Percentiles rank a stretch among this genome's conserved stretches.
Conservation (phyloP, 2,888 invertebrate genomes). For the Epinotia brunnichana region DNA sequence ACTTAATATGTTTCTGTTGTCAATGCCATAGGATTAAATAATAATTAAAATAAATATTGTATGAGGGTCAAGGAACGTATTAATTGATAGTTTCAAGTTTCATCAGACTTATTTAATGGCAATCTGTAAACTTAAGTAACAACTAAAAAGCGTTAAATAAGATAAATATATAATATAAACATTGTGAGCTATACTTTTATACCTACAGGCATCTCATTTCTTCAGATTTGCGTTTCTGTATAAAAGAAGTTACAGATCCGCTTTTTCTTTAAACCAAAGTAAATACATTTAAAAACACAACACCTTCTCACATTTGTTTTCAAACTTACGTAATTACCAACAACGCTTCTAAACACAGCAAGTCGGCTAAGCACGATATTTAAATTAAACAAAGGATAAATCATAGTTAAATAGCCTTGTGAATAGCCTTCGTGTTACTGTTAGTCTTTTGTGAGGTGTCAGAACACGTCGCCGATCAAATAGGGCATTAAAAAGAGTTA, state of each 20-base stretch:
- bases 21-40: no score
- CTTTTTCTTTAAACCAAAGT: background rate
- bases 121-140: no score
- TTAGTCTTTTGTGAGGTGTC: conserved; percentile 71
- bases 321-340: conserved; percentile 36
- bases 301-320: conserved; percentile 34
- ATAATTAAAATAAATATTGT: no score
- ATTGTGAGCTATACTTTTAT: no score
- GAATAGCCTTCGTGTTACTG: conserved; percentile 72
- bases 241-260: background rate
- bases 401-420: conserved; percentile 78
- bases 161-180: no score
- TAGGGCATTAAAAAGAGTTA: conserved; percentile 80
- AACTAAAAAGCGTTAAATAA: no score
- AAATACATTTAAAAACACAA: background rate
- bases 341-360: conserved; percentile 44
- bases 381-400: conserved; percentile 77
- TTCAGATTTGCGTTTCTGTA: no score
- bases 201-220: no score
- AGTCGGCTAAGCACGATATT: conserved; percentile 68
- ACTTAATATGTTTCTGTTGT: no score
- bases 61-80: no score
- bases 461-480: conserved; percentile 75
- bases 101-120: no score
- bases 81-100: no score